These are phyloP conservation scores for Temnothorax longispinosus DNA, from an alignment of 1,140 invertebrate genomes.

Conservation along the genomic window DNA sequence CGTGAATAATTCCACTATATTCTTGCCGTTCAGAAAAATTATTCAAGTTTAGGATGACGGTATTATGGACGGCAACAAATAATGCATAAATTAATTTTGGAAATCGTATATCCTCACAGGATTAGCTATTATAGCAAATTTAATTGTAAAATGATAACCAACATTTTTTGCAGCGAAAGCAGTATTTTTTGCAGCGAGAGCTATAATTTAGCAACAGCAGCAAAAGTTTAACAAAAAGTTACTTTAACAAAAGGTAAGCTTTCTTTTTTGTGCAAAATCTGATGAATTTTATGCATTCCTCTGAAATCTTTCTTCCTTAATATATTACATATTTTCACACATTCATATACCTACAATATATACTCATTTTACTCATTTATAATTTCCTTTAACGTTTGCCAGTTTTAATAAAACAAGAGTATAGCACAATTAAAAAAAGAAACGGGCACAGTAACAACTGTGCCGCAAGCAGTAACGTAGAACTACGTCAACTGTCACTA, in stretches of 20 bases:
- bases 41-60: background rate
- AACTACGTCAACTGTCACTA: too few relatives aligned
- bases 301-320: background rate
- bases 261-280: background rate
- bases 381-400: background rate
- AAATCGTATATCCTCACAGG: background rate
- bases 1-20: constrained; percentile 25
- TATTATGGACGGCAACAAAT: background rate
- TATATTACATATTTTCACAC: background rate
- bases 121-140: too few relatives aligned
- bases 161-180: too few relatives aligned
- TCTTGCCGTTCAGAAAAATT: constrained; percentile 27
- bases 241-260: too few relatives aligned
- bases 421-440: too few relatives aligned
- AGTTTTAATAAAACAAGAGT: background rate
- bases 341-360: background rate
- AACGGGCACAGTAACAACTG: too few relatives aligned
- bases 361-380: background rate
- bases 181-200: too few relatives aligned
- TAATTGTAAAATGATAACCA: too few relatives aligned
- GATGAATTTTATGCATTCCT: background rate
- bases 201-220: too few relatives aligned
- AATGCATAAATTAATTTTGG: constrained; percentile 23
- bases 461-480: too few relatives aligned
- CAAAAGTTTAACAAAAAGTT: too few relatives aligned